Evolutionary conservation across 2,888 invertebrate species (phyloP), one percentile per base, ranked within the genome.

Genomic region (Protonemura montana): DNA sequence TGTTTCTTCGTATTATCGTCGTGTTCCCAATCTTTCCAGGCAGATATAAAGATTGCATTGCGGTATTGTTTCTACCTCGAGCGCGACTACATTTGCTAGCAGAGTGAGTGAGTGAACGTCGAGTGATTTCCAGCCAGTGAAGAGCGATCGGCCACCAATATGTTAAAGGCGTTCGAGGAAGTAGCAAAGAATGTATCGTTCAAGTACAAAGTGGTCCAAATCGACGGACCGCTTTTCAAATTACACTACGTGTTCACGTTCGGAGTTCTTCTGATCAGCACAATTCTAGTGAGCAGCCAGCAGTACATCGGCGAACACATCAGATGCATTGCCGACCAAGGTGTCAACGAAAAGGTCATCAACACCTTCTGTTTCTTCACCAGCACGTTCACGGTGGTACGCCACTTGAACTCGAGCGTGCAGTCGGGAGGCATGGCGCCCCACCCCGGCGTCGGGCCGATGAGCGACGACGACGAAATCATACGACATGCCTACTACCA

Each of bases 401-500:
- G 76, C 16, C 85, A 86, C 30, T 26, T 77, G 27, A 82, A 82
- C 30, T 82, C 85, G 2, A 86, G 59, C 59, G 26, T 26, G 25
- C 27, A 30, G 82, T 21, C 21, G 42, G 41, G 82, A 3, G 82
- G 41, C n/a, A 83, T 85, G 26, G 81, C 85, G 13, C 83, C 83
- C 0, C 90, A 90, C 87, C 90, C 89, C 0, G 91, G 90, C 6
- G 89, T 91, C 6, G 90, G 90, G n/a, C 89, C 89, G 0, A 87
- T 88, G 83, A 87, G 85, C 0, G 88, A 89, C 13, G 88, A 88
- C 29, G 89, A 89, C 5, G 86, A 88, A 59, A 88, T 89, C 27
- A 89, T 89, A 84, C 90, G 91, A 88, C 91, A 91, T 88, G 91
- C 90, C 80, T 92, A 92, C 89, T 92, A 92, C 88, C 92, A 92